phyloP scores from a whole-genome alignment of 2,888 invertebrate species.

The Lasioglossum calceatum region DNA sequence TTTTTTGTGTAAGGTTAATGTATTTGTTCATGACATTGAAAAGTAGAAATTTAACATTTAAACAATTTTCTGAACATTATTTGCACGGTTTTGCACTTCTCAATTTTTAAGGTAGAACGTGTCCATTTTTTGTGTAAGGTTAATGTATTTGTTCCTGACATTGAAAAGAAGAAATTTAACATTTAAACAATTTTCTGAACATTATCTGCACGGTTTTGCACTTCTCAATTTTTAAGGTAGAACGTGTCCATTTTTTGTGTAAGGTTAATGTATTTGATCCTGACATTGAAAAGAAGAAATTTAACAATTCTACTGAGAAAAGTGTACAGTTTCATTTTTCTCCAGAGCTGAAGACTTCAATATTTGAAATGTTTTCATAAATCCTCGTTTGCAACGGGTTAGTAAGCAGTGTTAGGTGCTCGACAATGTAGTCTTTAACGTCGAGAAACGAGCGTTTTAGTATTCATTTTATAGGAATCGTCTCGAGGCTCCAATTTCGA shows the following conservation, averaged over 20 bases:
- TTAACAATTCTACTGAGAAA: no score
- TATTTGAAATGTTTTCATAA: no score
- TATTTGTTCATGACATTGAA: neutral
- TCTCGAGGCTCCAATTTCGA: no score
- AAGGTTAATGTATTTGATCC: neutral
- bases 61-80: neutral
- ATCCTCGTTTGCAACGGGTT: no score
- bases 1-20: neutral
- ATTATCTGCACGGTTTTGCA: neutral
- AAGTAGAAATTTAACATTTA: no score
- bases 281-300: no score
- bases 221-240: neutral
- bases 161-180: neutral
- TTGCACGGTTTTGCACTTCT: neutral
- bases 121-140: neutral
- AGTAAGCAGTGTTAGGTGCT: no score
- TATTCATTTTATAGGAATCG: no score
- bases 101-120: neutral
- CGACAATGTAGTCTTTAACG: no score
- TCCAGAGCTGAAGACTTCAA: no score
- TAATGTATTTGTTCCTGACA: neutral
- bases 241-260: neutral
- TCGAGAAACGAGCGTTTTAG: no score
- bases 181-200: neutral
- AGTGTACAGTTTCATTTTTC: no score